Evolutionary conservation across 2,113 vertebrate genomes (phyloP).

Genomic region (Rynchops niger): DNA sequence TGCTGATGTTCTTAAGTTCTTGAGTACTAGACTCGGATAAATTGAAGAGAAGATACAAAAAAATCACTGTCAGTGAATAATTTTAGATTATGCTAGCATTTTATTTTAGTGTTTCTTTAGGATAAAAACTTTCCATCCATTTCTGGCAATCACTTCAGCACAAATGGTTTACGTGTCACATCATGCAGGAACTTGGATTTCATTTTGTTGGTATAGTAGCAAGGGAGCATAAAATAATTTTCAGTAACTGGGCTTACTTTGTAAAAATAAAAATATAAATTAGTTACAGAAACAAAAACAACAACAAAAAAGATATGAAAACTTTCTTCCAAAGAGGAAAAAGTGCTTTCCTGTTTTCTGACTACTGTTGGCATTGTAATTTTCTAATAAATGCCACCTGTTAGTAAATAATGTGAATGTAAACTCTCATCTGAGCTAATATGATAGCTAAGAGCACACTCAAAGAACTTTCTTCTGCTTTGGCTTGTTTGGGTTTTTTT

Average conservation of each 20-base stretch:
- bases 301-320: background rate
- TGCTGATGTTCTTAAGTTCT: background rate
- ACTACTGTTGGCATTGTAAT: background rate
- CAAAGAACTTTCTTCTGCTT: background rate
- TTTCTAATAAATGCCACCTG: background rate
- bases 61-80: conserved; percentile 10
- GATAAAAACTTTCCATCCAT: conserved; percentile 43
- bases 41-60: background rate
- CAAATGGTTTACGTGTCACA: conserved; percentile 65
- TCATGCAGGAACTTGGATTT: conserved; percentile 67
- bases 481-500: background rate
- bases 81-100: conserved; percentile 28
- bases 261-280: conserved; percentile 37
- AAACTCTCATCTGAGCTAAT: background rate
- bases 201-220: conserved; percentile 56
- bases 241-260: conserved; percentile 11
- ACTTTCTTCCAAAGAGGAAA: background rate
- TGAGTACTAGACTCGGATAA: background rate
- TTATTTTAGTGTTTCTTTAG: conserved; percentile 47
- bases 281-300: conserved; percentile 26
- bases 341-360: background rate
- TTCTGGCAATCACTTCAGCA: conserved; percentile 43
- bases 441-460: background rate
- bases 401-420: background rate
- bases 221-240: conserved; percentile 60